These are phyloP conservation scores for Camelus bactrianus DNA, from an alignment of 2,113 vertebrate species.

Conservation along the genomic window DNA sequence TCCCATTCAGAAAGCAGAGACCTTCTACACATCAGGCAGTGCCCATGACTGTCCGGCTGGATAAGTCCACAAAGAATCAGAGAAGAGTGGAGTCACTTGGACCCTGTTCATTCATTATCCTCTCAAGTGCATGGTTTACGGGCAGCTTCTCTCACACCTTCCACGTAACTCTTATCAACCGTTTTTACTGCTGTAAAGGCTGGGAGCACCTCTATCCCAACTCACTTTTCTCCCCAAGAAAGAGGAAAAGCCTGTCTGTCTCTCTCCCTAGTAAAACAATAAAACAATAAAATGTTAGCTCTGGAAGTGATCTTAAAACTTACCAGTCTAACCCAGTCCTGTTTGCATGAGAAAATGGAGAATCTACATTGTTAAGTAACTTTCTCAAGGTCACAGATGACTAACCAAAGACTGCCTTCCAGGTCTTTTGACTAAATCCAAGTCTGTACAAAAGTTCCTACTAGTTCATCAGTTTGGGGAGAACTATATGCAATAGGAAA, in stretches of 20 bases:
- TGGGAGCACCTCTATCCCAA: neutral
- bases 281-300: constrained; percentile 63
- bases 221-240: neutral
- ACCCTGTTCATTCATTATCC: neutral
- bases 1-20: neutral
- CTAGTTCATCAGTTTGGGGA: neutral
- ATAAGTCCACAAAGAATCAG: neutral
- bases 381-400: constrained; percentile 54
- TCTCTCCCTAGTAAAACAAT: constrained; percentile 61
- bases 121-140: neutral
- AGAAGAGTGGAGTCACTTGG: neutral
- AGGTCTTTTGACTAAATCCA: neutral
- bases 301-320: constrained; percentile 49
- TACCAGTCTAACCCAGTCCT: constrained; percentile 1
- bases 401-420: constrained; percentile 6
- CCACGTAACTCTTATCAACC: neutral
- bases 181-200: neutral
- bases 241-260: neutral
- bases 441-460: neutral
- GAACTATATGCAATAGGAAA: neutral
- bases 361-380: constrained; percentile 8
- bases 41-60: neutral
- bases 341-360: constrained; percentile 25
- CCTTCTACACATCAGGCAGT: neutral
- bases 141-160: neutral